phyloP scores from a whole-genome alignment of 35 echinoderm and acorn worm genomes.

The Eucidaris tribuloides region DNA sequence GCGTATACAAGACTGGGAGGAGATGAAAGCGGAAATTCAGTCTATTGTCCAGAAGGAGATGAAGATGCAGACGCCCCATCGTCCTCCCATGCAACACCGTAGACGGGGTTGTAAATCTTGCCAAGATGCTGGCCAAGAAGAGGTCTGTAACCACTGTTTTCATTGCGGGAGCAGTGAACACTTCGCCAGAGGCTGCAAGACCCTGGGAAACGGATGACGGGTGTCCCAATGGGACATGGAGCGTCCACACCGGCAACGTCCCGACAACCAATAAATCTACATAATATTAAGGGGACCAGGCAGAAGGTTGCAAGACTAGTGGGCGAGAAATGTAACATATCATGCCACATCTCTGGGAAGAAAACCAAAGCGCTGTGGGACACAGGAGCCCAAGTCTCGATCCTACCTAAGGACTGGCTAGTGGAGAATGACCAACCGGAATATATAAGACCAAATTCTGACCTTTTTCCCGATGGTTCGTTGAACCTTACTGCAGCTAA shows the following conservation, averaged over 20 bases:
- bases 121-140: conserved; percentile 2
- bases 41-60: neutral
- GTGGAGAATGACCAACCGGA: neutral
- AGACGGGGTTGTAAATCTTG: conserved; percentile 16
- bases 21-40: conserved; percentile 7
- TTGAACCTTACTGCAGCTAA: neutral
- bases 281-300: neutral
- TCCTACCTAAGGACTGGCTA: neutral
- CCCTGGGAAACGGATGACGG: conserved; percentile 39
- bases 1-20: neutral
- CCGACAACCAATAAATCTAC: neutral
- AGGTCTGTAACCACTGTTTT: conserved; percentile 21
- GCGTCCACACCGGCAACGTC: conserved; percentile 5
- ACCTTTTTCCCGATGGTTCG: neutral
- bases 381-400: neutral
- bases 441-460: neutral
- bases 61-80: neutral
- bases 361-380: conserved; percentile 18
- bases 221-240: neutral
- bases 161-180: conserved; percentile 53
- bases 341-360: neutral
- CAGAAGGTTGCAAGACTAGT: neutral
- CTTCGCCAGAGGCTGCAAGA: conserved; percentile 29
- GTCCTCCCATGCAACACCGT: neutral
- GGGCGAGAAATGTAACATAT: neutral